A percentile compares a stretch with the other conserved stretches of the same genome.
Conservation (phyloP, 2,888 invertebrate genomes). For the Habroteleia sp. region DNA sequence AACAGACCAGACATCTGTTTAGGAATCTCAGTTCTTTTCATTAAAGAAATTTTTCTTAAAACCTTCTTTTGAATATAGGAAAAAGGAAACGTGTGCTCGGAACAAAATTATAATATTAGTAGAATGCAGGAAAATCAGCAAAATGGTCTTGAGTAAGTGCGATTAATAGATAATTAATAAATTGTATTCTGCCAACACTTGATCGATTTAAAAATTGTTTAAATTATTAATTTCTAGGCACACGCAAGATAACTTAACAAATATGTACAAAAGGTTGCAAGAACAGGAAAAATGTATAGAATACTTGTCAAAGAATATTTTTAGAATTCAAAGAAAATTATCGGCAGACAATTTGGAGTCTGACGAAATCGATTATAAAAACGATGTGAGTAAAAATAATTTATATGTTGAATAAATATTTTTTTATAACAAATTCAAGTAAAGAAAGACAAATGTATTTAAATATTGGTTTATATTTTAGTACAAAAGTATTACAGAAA, state of each 20-base stretch:
- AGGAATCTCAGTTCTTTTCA: no score
- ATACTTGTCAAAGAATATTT: slow-evolving; percentile 42
- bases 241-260: slow-evolving; percentile 67
- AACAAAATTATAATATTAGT: slow-evolving; percentile 64
- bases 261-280: slow-evolving; percentile 65
- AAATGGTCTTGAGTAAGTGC: slow-evolving; percentile 67
- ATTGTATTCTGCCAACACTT: background rate
- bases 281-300: slow-evolving; percentile 43
- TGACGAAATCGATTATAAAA: slow-evolving; percentile 36
- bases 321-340: slow-evolving; percentile 35
- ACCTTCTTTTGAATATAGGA: slow-evolving; percentile 68
- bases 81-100: slow-evolving; percentile 65
- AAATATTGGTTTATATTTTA: background rate
- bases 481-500: slow-evolving; percentile 26
- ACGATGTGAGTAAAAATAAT: slow-evolving; percentile 15
- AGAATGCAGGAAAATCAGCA: slow-evolving; percentile 69
- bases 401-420: background rate
- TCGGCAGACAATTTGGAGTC: slow-evolving; percentile 7
- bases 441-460: no score
- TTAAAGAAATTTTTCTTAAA: no score
- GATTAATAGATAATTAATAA: no score
- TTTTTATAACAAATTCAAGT: background rate
- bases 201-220: background rate
- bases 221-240: slow-evolving; percentile 64
- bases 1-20: no score